These are phyloP conservation scores for Leptodactylus fallax DNA, from an alignment of 2,797 vertebrate species.

Conservation along the genomic window DNA sequence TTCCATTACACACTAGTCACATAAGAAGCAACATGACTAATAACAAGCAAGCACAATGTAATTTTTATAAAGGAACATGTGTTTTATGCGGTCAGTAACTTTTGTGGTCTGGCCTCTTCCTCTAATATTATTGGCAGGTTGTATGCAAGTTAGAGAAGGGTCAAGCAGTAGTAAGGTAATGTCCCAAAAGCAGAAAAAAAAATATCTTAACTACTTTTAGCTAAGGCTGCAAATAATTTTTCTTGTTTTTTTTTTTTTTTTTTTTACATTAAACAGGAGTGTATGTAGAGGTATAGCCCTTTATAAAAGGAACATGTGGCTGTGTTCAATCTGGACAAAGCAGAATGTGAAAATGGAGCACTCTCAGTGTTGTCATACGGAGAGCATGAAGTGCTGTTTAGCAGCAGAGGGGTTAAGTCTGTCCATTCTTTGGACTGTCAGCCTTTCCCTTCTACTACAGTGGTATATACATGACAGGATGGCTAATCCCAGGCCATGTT, in stretches of 20 bases:
- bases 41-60: not conserved
- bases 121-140: slow-evolving; percentile 9
- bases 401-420: slow-evolving; percentile 29
- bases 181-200: not conserved
- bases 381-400: slow-evolving; percentile 72
- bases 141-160: not conserved
- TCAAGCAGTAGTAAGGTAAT: not conserved
- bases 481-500: slow-evolving; percentile 27
- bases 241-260: no score
- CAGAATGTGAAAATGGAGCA: not conserved
- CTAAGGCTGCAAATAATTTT: no score
- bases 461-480: slow-evolving; percentile 15
- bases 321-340: slow-evolving; percentile 71
- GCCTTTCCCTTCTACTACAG: slow-evolving; percentile 13
- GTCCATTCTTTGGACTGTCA: slow-evolving; percentile 22
- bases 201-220: not conserved
- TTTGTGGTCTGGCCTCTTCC: not conserved
- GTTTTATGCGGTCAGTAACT: not conserved
- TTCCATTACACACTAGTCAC: not conserved
- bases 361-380: slow-evolving; percentile 65
- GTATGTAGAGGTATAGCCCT: slow-evolving; percentile 63
- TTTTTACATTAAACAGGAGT: slow-evolving; percentile 61
- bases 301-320: slow-evolving; percentile 76
- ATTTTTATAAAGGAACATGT: not conserved
- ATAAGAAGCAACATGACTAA: not conserved